Percentiles rank a stretch among this genome's conserved stretches.
Conservation (phyloP, 2,888 invertebrate genomes). For the Nysson spinosus region DNA sequence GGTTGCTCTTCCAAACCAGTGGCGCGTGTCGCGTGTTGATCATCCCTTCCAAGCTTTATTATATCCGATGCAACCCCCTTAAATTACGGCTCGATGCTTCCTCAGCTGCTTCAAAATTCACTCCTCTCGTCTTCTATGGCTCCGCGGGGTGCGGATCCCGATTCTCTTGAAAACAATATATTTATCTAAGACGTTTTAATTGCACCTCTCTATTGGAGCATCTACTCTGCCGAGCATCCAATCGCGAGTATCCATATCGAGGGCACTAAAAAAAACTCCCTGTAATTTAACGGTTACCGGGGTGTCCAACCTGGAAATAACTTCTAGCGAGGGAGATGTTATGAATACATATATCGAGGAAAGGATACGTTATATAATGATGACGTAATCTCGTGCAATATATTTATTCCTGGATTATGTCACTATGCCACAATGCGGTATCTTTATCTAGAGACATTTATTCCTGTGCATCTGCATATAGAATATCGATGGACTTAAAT, state of each 20-base stretch:
- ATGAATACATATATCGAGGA: not conserved
- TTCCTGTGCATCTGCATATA: constrained; percentile 10
- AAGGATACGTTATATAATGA: constrained; percentile 21
- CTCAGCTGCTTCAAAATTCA: constrained; percentile 42
- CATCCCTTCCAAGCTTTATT: constrained; percentile 44
- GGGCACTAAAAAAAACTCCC: too few relatives aligned
- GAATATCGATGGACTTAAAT: too few relatives aligned
- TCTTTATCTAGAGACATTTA: constrained; percentile 17
- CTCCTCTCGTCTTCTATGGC: not conserved
- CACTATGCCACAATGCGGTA: constrained; percentile 3
- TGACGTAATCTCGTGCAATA: not conserved
- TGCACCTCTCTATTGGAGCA: not conserved
- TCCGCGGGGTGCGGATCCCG: not conserved
- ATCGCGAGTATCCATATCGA: too few relatives aligned
- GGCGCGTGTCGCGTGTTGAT: constrained; percentile 64
- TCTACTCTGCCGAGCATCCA: constrained; percentile 5
- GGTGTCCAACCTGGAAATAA: too few relatives aligned
- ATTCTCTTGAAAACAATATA: constrained; percentile 13
- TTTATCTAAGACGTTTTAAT: constrained; percentile 12
- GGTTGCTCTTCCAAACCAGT: constrained; percentile 70
- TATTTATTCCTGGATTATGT: constrained; percentile 28
- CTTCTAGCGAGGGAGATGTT: too few relatives aligned
- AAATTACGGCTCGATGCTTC: constrained; percentile 43
- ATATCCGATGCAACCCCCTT: constrained; percentile 48
- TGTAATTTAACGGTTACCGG: too few relatives aligned